Base-by-base conservation (phyloP, 2,888 invertebrate species). In the Ernsta delagoae region DNA sequence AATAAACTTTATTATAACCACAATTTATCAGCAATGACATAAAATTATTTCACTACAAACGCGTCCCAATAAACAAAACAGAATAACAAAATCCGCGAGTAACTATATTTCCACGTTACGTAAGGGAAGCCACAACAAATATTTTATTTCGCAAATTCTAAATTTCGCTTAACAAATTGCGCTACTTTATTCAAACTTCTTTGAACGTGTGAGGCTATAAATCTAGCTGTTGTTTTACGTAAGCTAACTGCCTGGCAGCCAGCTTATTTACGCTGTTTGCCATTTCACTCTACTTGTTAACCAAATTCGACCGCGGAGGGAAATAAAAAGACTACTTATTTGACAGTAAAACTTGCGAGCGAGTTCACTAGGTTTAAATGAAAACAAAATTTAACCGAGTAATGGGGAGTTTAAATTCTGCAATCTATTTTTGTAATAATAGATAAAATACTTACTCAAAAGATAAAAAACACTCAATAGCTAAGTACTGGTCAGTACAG, bases 191-290 rank as follows among this genome's bases (percentile, higher is more conserved):
- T 59, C 9, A 62, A 62, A 34, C 48, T 62, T 62, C 48, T 62
- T 62, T 62, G 62, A 62, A 62, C 48, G 53, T 12, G 11, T 31
- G 36, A 50, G n/a, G 56, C 53, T 9, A 61, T 67, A 67, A 67
- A 67, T 67, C 54, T 34, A 34, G 12, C 34, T 11, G 66, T 34
- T 64, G 53, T 56, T 53, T 56, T 63, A 63, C 43, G 39, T 63
- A 43, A 63, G 41, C 43, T 41, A 59, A 41, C 65, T 24, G 54
- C n/a, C 39, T 16, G 54, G 53, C 43, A 16, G 43, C 56, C 12
- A 45, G 34, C 50, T 54, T 66, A 66, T 66, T 67, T 67, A 67
- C 61, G 43, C n/a, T 61, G n/a, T 36, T 54, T 36, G 36, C 59
- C 11, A 34, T 61, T 66, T 45, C 43, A 54, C 53, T 66, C 43